Base-by-base conservation (phyloP, 2,888 invertebrate genomes). In the Balanococcus diminutus region DNA sequence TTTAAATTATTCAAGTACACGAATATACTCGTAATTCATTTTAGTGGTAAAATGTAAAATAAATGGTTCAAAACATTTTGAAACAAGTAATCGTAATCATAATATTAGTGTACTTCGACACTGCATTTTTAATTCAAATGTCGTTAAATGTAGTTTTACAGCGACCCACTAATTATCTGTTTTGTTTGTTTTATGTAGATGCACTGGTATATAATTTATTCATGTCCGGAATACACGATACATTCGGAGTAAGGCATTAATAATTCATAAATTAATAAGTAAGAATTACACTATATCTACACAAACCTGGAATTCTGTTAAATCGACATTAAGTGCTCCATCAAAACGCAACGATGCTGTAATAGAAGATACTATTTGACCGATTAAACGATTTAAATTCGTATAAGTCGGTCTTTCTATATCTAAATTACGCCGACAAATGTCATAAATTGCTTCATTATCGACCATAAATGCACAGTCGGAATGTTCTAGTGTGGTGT, bases 301-400 rank as follows among this genome's bases (percentile, higher is more conserved):
- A 83, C 86, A 83, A 79, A 87, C 87, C 83, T 87, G 87, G 89
- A 93, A 93, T 88, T 93, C 93, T 1, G 92, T 92, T 46, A 93
- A 89, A 88, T 93, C 93, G 25, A 93, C 92, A 89, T 93, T 93
- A 56, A 93, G 89, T 2, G 93, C 92, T 36, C 93, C 92, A 88
- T 92, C 92, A 89, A 93, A 93, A 67, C 92, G 91, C 61, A 92
- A 89, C 3, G 92, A 92, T 1, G 93, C 92, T 0, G 92, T 92
- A 88, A 93, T 92, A 82, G 96, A 96, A 42, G 94, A 97, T 2
- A 96, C 98, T 89, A 98, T 97, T 91, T 98, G 98, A 81, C 97
- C 92, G 88, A 93, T 92, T 83, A 93, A 89, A 75, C 93, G 90
- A 88, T 93, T 93, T 87, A 93, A 89, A 89, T 93, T 93, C 86